A percentile compares a stretch with the other conserved stretches of the same genome.
These are phyloP conservation scores for Epicauta chinensis DNA, from an alignment of 1,140 invertebrate species.

Conservation along the genomic window DNA sequence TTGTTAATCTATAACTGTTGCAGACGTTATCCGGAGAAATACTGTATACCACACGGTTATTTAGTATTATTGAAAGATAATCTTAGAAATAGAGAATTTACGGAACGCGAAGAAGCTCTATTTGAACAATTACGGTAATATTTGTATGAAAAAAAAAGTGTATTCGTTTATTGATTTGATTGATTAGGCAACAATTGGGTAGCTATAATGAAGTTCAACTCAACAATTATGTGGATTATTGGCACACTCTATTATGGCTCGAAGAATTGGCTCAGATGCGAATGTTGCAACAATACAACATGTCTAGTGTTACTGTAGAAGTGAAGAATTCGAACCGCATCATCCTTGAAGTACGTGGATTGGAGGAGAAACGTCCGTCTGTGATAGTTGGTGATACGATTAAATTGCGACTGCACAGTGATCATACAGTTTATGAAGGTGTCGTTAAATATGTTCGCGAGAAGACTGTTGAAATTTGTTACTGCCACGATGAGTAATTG, in stretches of 20 bases:
- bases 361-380: conserved; percentile 39
- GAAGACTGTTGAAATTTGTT: conserved; percentile 25
- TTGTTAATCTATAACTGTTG: too few relatives aligned
- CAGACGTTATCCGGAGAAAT: too few relatives aligned
- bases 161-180: background rate
- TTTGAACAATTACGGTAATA: background rate
- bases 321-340: conserved; percentile 8
- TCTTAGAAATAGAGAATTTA: background rate
- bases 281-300: conserved; percentile 32
- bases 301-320: conserved; percentile 20
- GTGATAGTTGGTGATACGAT: conserved; percentile 34
- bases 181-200: background rate
- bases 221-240: conserved; percentile 30
- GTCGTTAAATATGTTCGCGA: conserved; percentile 27
- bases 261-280: conserved; percentile 27
- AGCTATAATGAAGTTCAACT: conserved; percentile 9
- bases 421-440: conserved; percentile 31
- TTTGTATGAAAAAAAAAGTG: too few relatives aligned
- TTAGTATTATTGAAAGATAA: too few relatives aligned
- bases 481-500: conserved; percentile 22
- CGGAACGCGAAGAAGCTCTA: too few relatives aligned
- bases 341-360: conserved; percentile 32
- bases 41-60: too few relatives aligned
- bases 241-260: conserved; percentile 34
- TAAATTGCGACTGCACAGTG: conserved; percentile 26